phyloP scores from a whole-genome alignment of 2,113 vertebrate genomes.

The Coryphaenoides rupestris region DNA sequence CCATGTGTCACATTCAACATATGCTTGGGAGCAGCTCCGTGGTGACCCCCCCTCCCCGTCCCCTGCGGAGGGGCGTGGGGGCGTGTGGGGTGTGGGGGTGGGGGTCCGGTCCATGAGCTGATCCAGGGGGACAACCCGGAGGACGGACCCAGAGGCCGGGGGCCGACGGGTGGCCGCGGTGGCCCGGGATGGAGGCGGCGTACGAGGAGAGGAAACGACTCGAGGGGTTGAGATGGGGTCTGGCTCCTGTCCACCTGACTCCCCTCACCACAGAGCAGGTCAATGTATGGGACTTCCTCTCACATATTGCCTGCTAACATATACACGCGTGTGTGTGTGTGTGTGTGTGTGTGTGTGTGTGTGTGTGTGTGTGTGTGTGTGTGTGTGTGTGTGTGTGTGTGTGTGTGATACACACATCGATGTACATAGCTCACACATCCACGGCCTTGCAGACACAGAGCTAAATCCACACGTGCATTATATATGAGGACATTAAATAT shows the following conservation, averaged over 20 bases:
- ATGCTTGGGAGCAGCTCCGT: constrained; percentile 51
- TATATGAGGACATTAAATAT: too few species aligned
- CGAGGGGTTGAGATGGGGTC: constrained; percentile 17
- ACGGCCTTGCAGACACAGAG: too few species aligned
- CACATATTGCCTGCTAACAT: too few species aligned
- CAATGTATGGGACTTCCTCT: not conserved
- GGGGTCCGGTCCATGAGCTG: constrained; percentile 41
- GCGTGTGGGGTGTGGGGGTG: constrained; percentile 20
- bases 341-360: too few species aligned
- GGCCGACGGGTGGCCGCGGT: constrained; percentile 16
- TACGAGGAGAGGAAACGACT: not conserved
- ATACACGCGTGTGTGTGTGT: too few species aligned
- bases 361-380: too few species aligned
- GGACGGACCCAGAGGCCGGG: constrained; percentile 11
- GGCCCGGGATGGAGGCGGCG: constrained; percentile 5
- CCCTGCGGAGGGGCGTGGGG: constrained; percentile 19
- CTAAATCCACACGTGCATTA: too few species aligned
- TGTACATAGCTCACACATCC: too few species aligned
- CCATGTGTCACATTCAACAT: constrained; percentile 61
- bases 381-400: too few species aligned
- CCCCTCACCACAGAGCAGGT: constrained; percentile 15
- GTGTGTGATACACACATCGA: too few species aligned
- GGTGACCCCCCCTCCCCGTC: constrained; percentile 10
- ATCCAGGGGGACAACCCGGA: constrained; percentile 57
- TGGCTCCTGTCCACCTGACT: constrained; percentile 31